Evolutionary conservation across 2,797 vertebrate species (phyloP).

Genomic region (Myotis vivesi): DNA sequence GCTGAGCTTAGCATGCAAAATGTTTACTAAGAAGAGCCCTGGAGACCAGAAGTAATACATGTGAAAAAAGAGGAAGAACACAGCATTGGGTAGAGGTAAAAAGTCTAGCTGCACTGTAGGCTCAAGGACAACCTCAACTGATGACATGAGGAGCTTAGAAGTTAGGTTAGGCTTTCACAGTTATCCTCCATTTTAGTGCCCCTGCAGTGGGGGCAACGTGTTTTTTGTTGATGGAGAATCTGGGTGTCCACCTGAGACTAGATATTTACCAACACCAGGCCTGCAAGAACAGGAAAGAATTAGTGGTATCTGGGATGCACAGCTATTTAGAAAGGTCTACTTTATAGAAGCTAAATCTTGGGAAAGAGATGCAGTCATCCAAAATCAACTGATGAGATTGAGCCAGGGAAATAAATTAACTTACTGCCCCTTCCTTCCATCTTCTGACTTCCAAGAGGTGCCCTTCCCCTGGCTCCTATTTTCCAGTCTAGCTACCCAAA

Average conservation of each 20-base stretch:
- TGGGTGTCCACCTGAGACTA: not conserved
- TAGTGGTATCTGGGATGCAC: not conserved
- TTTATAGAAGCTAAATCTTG: not conserved
- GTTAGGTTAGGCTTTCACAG: not conserved
- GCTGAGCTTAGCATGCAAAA: not conserved
- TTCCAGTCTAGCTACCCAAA: not conserved
- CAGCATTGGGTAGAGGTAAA: not conserved
- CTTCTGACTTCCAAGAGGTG: not conserved
- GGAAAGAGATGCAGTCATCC: not conserved
- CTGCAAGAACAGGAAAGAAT: not conserved
- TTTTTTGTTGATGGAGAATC: not conserved
- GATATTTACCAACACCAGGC: not conserved
- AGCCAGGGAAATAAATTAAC: not conserved
- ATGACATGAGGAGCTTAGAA: not conserved
- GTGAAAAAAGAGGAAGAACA: not conserved
- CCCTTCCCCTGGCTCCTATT: not conserved
- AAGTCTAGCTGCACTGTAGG: not conserved
- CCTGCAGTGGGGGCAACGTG: fast-evolving
- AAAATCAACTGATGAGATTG: not conserved
- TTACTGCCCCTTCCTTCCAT: not conserved
- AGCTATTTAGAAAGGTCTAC: not conserved
- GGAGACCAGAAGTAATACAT: not conserved
- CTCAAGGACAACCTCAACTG: not conserved
- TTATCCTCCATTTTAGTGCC: not conserved
- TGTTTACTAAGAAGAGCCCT: not conserved